Base-by-base conservation (phyloP, 2,888 invertebrate genomes). In the Allacma fusca region DNA sequence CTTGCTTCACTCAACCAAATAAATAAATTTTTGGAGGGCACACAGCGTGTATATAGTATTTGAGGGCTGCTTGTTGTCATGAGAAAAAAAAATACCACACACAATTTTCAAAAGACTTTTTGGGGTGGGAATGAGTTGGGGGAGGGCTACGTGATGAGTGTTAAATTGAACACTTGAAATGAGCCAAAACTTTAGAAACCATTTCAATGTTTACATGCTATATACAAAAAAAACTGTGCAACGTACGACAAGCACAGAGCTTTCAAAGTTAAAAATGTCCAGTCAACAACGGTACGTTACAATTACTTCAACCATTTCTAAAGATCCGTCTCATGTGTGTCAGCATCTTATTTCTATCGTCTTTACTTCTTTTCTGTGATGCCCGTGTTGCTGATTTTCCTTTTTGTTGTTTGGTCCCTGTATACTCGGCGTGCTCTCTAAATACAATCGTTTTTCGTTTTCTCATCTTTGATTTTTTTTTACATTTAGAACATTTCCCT, bases 201-300 rank as follows among this genome's bases (percentile, higher is more conserved):
- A n/a, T n/a, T n/a, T 62, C 16, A 23, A 5, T 26, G 34, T 34
- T 43, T 40, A 73, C 29, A 34, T 59, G 34, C 57, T 28, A 28
- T 57, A 12, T 59, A 34, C 26, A n/a, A 9, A 28, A 34, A 34
- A 43, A 40, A 74, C 74, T 74, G 74, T 74, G 74, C 74, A 74
- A 21, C 74, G 64, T 74, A 74, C 74, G 74, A 74, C 74, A 43
- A 64, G 74, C 74, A 74, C 74, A 74, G 74, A 64, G 73, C 64
- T 74, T 74, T 74, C 19, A 40, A 43, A 40, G 40, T 62, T 43
- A 23, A 34, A 62, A 73, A 65, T 40, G 40, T 44, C 62, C 44
- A 40, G 62, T 65, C 50, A 50, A 57, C 34, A 74, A 74, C 74
- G 74, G 74, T 74, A 74, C 74, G 74, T 74, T 68, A 68, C 28